Evolutionary conservation across 2,888 invertebrate genomes (phyloP).

Genomic region (Bombylius major): DNA sequence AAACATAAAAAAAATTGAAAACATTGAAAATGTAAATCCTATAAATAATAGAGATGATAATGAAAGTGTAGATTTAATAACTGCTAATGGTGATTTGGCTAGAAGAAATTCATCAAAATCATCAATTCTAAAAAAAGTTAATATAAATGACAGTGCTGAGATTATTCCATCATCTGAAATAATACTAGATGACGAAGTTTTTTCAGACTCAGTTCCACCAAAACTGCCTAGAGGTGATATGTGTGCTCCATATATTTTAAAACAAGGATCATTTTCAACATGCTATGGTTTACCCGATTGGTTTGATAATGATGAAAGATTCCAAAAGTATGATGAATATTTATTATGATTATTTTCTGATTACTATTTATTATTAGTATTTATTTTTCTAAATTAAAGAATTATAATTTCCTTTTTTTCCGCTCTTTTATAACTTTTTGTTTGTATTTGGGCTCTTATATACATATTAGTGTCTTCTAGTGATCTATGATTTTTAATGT

Average conservation of each 20-base stretch:
- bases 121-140: conserved; percentile 34
- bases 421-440: too few species aligned
- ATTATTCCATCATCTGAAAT: conserved; percentile 31
- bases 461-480: too few species aligned
- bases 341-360: too few species aligned
- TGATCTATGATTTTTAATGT: too few species aligned
- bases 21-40: neutral
- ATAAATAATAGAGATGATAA: neutral
- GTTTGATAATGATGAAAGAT: conserved; percentile 37
- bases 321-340: conserved; percentile 15
- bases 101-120: conserved; percentile 32
- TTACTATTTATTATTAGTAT: too few species aligned
- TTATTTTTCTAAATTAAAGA: too few species aligned
- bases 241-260: conserved; percentile 38
- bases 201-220: conserved; percentile 40
- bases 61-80: conserved; percentile 3
- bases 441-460: too few species aligned
- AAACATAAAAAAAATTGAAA: too few species aligned
- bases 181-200: conserved; percentile 45
- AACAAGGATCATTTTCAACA: conserved; percentile 23
- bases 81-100: conserved; percentile 17
- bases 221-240: conserved; percentile 37
- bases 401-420: too few species aligned
- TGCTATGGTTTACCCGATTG: conserved; percentile 35
- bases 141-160: conserved; percentile 33